These are phyloP conservation scores for Hemaris fuciformis DNA, from an alignment of 2,888 invertebrate genomes.

Conservation along the genomic window DNA sequence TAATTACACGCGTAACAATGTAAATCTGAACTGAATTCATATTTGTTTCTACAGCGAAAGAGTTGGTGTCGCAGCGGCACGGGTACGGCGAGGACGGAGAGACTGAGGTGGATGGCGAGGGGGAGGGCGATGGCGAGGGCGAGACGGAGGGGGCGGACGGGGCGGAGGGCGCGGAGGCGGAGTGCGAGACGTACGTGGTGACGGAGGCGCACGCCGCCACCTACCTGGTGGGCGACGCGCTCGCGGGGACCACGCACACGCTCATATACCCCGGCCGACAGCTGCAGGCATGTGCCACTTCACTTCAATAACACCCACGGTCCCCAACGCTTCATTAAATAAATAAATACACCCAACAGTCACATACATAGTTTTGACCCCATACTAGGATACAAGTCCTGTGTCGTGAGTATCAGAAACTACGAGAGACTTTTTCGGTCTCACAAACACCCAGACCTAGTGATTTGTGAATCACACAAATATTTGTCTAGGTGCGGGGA, in stretches of 20 bases:
- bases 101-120: slow-evolving; percentile 41
- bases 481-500: too few species aligned
- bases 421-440: too few species aligned
- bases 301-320: too few species aligned
- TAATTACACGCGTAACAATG: not conserved
- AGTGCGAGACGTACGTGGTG: slow-evolving; percentile 67
- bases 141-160: slow-evolving; percentile 30
- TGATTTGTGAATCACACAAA: too few species aligned
- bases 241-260: slow-evolving; percentile 48
- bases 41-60: not conserved
- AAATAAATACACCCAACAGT: too few species aligned
- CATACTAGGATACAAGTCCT: too few species aligned
- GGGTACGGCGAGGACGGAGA: slow-evolving; percentile 49
- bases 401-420: too few species aligned
- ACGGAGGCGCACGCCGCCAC: slow-evolving; percentile 58
- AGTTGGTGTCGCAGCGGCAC: slow-evolving; percentile 1
- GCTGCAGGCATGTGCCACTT: too few species aligned
- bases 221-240: slow-evolving; percentile 63
- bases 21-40: too few species aligned
- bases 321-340: too few species aligned
- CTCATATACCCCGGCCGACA: slow-evolving; percentile 42
- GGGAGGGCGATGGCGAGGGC: slow-evolving; percentile 31
- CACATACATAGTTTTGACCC: too few species aligned
- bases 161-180: slow-evolving; percentile 31
- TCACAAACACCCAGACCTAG: too few species aligned